Percentiles rank a stretch among this genome's conserved stretches.
Evolutionary conservation across 2,113 vertebrate genomes (phyloP).

Genomic region (Calyptomena viridis): DNA sequence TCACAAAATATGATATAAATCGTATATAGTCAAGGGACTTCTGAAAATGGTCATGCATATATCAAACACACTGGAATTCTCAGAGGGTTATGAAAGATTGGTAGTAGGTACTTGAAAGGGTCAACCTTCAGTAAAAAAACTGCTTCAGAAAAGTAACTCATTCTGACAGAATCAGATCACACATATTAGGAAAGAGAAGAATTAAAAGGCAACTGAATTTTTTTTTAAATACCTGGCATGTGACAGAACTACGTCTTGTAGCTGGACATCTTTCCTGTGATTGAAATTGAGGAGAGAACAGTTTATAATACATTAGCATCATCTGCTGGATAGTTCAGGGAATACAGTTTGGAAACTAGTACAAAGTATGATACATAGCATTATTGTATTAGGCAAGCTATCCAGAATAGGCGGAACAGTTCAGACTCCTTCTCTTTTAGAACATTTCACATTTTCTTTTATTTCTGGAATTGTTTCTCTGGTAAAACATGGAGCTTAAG

Average conservation of each 20-base stretch:
- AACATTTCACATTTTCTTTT: background rate
- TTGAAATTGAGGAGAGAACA: background rate
- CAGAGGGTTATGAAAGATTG: background rate
- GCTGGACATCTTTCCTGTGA: background rate
- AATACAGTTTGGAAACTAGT: background rate
- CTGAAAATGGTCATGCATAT: background rate
- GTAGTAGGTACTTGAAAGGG: background rate
- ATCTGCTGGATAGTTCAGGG: conserved; percentile 46
- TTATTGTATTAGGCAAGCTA: background rate
- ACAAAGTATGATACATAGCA: background rate
- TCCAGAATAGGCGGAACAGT: background rate
- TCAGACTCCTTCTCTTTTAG: background rate
- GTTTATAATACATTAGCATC: conserved; percentile 28
- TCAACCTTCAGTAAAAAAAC: background rate
- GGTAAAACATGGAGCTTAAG: background rate
- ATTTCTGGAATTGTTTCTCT: background rate
- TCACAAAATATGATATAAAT: background rate
- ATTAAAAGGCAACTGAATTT: background rate
- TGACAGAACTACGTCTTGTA: background rate
- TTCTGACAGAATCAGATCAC: background rate
- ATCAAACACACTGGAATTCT: background rate
- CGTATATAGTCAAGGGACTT: background rate
- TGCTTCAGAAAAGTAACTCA: background rate
- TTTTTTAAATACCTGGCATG: background rate
- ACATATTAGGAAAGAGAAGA: background rate